Percentiles rank a stretch among this genome's conserved stretches.
phyloP scores from a whole-genome alignment of 2,888 invertebrate genomes.

The Tholera decimalis region DNA sequence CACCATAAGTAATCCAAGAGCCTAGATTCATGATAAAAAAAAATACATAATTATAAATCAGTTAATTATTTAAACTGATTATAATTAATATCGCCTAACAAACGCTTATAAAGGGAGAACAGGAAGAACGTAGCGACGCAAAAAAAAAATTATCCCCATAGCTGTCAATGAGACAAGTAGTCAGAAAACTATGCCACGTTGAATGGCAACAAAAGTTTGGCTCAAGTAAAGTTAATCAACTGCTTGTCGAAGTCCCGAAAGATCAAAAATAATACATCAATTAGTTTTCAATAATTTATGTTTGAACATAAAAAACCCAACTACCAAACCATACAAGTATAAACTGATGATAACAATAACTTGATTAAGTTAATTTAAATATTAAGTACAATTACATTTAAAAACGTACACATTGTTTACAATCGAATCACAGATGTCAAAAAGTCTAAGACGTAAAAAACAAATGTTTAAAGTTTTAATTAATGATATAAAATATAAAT shows the following conservation, averaged over 20 bases:
- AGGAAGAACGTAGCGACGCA: not conserved
- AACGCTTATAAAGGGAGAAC: not conserved
- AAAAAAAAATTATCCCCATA: not conserved
- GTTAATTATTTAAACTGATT: no score
- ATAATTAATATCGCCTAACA: no score
- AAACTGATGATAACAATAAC: slow-evolving; percentile 49
- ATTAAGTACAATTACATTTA: slow-evolving; percentile 42
- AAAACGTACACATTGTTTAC: slow-evolving; percentile 46
- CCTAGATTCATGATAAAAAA: no score
- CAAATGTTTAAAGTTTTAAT: slow-evolving; percentile 18
- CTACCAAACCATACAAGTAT: slow-evolving; percentile 62
- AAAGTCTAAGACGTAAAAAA: slow-evolving; percentile 33
- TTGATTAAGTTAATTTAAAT: slow-evolving; percentile 41
- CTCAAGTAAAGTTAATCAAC: not conserved
- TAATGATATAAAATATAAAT: slow-evolving; percentile 26
- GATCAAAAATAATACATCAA: slow-evolving; percentile 26
- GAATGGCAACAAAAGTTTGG: not conserved
- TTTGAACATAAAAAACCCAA: slow-evolving; percentile 57
- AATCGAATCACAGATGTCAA: slow-evolving; percentile 65
- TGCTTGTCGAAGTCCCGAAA: not conserved
- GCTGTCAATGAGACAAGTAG: not conserved
- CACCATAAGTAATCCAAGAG: no score
- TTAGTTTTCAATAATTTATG: slow-evolving; percentile 52
- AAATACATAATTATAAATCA: no score
- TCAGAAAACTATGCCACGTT: not conserved